phyloP scores from a whole-genome alignment of 2,888 invertebrate species.

The Meandrusa payeni region DNA sequence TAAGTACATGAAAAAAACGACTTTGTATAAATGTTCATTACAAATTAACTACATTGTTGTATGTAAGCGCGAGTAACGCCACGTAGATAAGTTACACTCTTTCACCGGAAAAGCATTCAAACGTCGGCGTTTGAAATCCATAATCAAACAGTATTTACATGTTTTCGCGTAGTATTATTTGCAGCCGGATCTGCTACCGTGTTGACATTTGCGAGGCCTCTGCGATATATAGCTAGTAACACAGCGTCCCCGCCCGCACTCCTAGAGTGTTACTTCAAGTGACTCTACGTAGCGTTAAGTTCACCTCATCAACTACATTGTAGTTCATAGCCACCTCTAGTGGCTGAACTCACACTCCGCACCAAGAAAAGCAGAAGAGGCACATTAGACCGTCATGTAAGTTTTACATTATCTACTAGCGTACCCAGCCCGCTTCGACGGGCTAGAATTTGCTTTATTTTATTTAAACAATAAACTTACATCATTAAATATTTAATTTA shows the following conservation, averaged over 20 bases:
- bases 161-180: constrained; percentile 70
- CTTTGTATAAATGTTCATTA: too few species aligned
- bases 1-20: too few species aligned
- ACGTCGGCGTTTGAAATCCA: constrained; percentile 50
- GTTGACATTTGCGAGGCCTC: constrained; percentile 54
- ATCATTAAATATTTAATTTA: too few species aligned
- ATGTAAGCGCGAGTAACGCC: background rate
- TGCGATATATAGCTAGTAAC: constrained; percentile 54
- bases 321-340: constrained; percentile 74
- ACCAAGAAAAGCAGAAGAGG: constrained; percentile 40
- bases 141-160: constrained; percentile 64
- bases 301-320: constrained; percentile 49
- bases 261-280: constrained; percentile 58
- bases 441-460: too few species aligned
- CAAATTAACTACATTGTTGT: too few species aligned
- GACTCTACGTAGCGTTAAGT: constrained; percentile 56
- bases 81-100: constrained; percentile 7
- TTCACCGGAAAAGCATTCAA: constrained; percentile 36
- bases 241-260: constrained; percentile 50
- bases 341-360: constrained; percentile 60
- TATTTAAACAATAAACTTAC: too few species aligned
- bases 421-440: too few species aligned
- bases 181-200: constrained; percentile 54
- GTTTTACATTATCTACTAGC: too few species aligned
- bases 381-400: constrained; percentile 59